Evolutionary conservation across 2,113 vertebrate genomes (phyloP).

Genomic region (Jacana jacana): DNA sequence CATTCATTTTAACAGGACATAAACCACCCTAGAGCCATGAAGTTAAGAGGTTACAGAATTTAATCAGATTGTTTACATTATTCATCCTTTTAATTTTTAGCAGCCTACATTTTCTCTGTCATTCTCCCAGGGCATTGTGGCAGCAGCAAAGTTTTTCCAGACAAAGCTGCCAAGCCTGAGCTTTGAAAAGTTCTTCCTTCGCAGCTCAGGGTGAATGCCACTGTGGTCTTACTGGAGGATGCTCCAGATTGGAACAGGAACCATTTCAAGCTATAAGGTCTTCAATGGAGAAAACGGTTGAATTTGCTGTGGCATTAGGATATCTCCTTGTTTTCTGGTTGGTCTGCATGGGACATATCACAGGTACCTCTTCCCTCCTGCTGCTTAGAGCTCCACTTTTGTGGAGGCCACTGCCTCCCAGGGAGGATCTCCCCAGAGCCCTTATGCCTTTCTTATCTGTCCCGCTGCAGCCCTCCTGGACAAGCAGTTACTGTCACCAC

Average conservation of each 20-base stretch:
- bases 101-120: background rate
- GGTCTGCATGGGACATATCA: background rate
- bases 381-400: background rate
- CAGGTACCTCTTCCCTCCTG: background rate
- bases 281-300: background rate
- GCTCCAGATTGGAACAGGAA: background rate
- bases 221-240: background rate
- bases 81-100: constrained; percentile 40
- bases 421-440: background rate
- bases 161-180: background rate
- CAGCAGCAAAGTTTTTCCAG: constrained; percentile 22
- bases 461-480: background rate
- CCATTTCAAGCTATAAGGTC: background rate
- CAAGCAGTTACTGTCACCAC: background rate
- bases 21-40: constrained; percentile 13
- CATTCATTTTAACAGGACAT: background rate
- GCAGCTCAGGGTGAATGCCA: background rate
- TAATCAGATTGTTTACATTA: constrained; percentile 50
- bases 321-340: background rate
- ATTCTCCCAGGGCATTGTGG: constrained; percentile 19
- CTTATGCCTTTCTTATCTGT: background rate
- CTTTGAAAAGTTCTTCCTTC: background rate
- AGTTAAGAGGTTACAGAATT: constrained; percentile 25
- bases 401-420: background rate
- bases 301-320: background rate